Conservation (phyloP, 1,140 invertebrate genomes). For the Conus betulinus region DNA sequence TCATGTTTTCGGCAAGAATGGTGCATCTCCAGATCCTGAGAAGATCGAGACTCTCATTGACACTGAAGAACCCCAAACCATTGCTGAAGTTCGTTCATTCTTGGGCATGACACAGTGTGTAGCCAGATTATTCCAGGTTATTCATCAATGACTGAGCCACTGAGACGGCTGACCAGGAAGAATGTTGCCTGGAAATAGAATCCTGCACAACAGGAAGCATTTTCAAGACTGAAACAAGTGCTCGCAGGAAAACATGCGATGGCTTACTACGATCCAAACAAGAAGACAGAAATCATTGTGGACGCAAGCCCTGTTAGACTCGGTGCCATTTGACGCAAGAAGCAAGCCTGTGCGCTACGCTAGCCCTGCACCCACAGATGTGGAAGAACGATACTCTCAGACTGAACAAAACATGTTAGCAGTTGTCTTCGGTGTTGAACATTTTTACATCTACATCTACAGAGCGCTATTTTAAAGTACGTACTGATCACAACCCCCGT, state of each 20-base stretch:
- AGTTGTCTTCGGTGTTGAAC: conserved; percentile 73
- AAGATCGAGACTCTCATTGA: no score
- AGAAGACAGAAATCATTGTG: conserved; percentile 29
- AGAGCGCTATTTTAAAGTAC: conserved; percentile 69
- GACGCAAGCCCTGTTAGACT: conserved; percentile 44
- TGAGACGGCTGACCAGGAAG: no score
- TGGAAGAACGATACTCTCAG: conserved; percentile 67
- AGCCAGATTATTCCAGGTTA: no score
- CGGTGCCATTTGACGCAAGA: conserved; percentile 43
- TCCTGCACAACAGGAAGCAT: not conserved
- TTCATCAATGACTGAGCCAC: no score
- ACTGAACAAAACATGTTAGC: conserved; percentile 75
- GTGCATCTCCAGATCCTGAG: no score
- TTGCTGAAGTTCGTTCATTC: no score
- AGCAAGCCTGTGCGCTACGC: not conserved
- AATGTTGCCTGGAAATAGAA: no score
- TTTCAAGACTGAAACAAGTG: conserved; percentile 7
- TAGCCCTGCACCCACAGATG: conserved; percentile 50
- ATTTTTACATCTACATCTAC: conserved; percentile 73
- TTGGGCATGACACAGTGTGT: no score
- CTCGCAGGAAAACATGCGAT: conserved; percentile 41
- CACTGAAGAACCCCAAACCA: no score
- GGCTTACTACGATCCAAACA: conserved; percentile 25
- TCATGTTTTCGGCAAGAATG: no score
- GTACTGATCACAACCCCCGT: conserved; percentile 72